phyloP scores from a whole-genome alignment of 2,797 vertebrate species.

The Oryzias sinensis region DNA sequence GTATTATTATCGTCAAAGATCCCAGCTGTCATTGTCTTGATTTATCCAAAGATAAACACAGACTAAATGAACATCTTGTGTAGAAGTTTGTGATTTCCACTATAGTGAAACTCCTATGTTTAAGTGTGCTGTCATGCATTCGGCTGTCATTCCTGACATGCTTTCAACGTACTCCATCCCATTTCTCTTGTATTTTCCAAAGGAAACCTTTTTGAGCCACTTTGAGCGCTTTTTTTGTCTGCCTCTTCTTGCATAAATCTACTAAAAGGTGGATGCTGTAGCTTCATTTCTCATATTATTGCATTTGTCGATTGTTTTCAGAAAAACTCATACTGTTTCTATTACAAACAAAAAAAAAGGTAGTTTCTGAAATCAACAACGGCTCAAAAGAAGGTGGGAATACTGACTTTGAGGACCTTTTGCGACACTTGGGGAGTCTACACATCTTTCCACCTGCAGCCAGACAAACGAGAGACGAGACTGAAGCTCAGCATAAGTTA shows the following conservation, averaged over 20 bases:
- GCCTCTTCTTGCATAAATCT: no score
- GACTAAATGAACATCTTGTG: not conserved
- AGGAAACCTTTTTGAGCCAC: no score
- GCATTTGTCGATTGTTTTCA: no score
- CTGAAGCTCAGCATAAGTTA: not conserved
- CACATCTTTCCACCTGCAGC: constrained; percentile 64
- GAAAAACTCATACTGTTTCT: no score
- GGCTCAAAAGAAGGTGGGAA: not conserved
- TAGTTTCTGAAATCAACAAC: not conserved
- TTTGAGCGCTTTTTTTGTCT: no score
- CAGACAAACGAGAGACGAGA: constrained; percentile 2
- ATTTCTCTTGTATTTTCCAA: no score
- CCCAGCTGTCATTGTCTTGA: not conserved
- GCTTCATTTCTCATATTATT: no score
- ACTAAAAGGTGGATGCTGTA: no score
- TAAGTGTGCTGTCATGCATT: no score
- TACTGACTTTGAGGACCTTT: constrained; percentile 67
- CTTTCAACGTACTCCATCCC: no score
- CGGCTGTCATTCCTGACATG: no score
- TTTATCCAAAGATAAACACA: not conserved
- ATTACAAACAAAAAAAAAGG: not conserved
- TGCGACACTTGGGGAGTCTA: constrained; percentile 52
- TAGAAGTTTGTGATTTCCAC: not conserved
- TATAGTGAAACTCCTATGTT: no score
- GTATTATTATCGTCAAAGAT: constrained; percentile 15